Percentiles rank a stretch among this genome's conserved stretches.
Evolutionary conservation across 2,888 invertebrate species (phyloP).

Genomic region (Drosophila nr. medialis): DNA sequence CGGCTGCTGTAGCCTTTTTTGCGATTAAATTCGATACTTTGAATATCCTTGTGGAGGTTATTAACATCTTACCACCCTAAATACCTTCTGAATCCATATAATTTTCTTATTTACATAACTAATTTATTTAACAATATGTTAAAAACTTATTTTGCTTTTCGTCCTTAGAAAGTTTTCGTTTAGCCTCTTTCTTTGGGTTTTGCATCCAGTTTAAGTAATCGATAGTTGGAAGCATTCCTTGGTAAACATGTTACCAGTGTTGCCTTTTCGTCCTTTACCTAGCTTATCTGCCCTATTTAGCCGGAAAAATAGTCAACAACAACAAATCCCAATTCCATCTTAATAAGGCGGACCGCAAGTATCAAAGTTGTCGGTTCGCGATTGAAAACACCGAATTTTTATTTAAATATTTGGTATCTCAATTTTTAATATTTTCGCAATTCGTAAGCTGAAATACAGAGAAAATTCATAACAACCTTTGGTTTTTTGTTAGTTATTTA

Average conservation of each 20-base stretch:
- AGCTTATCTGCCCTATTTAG: background rate
- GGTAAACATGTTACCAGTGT: background rate
- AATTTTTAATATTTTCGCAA: conserved; percentile 33
- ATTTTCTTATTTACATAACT: background rate
- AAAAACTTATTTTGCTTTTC: background rate
- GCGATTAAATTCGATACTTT: background rate
- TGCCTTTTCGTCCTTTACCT: background rate
- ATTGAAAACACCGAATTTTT: background rate
- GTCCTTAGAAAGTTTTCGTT: background rate
- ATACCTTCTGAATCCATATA: too few relatives aligned
- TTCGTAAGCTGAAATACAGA: conserved; percentile 43
- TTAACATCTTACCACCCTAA: background rate
- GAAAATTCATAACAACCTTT: conserved; percentile 16
- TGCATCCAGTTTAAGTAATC: background rate
- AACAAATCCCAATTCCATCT: background rate
- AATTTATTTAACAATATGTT: background rate
- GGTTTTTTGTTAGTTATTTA: conserved; percentile 23
- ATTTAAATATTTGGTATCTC: conserved; percentile 27
- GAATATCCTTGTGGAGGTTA: conserved; percentile 1
- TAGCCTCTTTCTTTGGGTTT: background rate
- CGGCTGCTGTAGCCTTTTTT: background rate
- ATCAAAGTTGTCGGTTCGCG: background rate
- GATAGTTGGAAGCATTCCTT: background rate
- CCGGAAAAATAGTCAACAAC: background rate
- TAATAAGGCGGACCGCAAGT: background rate